These are phyloP conservation scores for Synaphobranchus kaupii DNA, from an alignment of 2,797 vertebrate species.

Conservation along the genomic window DNA sequence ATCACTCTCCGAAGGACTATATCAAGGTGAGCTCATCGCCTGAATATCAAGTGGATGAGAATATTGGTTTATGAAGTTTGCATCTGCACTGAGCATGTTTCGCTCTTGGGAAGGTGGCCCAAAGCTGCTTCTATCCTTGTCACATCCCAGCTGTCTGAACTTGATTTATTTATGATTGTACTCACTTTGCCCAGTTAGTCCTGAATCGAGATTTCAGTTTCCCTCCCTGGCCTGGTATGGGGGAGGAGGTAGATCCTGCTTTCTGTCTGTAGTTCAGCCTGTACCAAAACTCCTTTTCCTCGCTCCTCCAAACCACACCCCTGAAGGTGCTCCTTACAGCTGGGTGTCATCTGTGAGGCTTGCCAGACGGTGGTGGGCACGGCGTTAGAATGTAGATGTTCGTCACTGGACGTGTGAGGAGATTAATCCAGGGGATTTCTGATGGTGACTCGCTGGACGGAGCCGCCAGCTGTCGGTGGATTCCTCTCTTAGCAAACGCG, in stretches of 20 bases:
- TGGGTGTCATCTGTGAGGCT: too few species aligned
- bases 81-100: not conserved
- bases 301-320: too few species aligned
- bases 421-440: too few species aligned
- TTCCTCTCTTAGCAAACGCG: too few species aligned
- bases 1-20: not conserved
- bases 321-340: too few species aligned
- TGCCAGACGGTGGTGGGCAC: too few species aligned
- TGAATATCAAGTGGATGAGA: not conserved
- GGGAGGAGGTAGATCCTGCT: not conserved
- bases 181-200: not conserved
- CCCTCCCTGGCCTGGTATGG: not conserved
- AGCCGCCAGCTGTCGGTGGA: too few species aligned
- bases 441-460: too few species aligned
- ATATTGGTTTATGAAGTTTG: not conserved
- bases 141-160: not conserved
- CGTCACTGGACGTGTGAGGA: too few species aligned
- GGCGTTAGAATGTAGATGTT: too few species aligned
- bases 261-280: not conserved
- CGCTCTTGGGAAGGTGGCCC: not conserved
- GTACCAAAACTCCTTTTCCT: too few species aligned
- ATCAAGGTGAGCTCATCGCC: not conserved
- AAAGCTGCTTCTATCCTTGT: not conserved
- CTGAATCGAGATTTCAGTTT: not conserved
- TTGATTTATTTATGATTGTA: constrained; percentile 1